Evolutionary conservation across 2,113 vertebrate species (phyloP).

Genomic region (Sturnus vulgaris): DNA sequence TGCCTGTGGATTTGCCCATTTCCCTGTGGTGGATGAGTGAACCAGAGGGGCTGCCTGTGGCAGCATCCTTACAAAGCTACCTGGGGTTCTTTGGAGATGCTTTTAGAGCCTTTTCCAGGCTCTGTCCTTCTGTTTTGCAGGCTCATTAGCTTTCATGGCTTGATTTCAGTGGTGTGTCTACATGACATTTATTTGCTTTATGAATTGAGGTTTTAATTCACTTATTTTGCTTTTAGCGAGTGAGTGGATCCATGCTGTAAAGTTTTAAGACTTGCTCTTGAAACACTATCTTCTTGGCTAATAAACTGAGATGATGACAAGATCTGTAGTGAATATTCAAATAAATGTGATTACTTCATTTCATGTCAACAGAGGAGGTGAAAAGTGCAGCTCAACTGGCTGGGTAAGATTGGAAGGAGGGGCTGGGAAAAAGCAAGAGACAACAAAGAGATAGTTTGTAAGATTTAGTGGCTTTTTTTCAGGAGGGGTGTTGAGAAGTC

Average conservation of each 20-base stretch:
- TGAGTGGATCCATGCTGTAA: conserved; percentile 71
- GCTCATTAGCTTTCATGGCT: conserved; percentile 42
- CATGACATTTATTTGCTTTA: conserved; percentile 74
- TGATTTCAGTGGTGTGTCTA: conserved; percentile 64
- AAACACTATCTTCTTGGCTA: conserved; percentile 75
- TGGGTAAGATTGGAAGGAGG: conserved; percentile 73
- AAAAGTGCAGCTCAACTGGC: conserved; percentile 81
- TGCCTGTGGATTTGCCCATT: fast-evolving
- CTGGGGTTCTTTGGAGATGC: background rate
- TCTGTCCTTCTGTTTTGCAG: conserved; percentile 29
- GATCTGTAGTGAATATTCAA: conserved; percentile 85
- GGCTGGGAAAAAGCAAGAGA: conserved; percentile 71
- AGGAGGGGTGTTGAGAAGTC: conserved; percentile 76
- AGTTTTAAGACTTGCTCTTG: conserved; percentile 71
- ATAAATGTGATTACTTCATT: conserved; percentile 88
- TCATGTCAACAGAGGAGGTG: conserved; percentile 79
- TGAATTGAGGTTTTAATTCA: conserved; percentile 69
- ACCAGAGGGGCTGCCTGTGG: background rate
- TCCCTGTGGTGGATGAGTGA: background rate
- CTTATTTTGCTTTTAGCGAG: conserved; percentile 67
- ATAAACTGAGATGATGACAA: conserved; percentile 82
- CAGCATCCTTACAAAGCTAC: background rate
- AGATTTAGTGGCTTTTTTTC: conserved; percentile 82
- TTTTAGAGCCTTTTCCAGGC: conserved; percentile 35
- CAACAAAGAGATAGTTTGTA: conserved; percentile 82